Base-by-base conservation (phyloP, 2,888 invertebrate genomes). In the Caenorhabditis zanzibari region DNA sequence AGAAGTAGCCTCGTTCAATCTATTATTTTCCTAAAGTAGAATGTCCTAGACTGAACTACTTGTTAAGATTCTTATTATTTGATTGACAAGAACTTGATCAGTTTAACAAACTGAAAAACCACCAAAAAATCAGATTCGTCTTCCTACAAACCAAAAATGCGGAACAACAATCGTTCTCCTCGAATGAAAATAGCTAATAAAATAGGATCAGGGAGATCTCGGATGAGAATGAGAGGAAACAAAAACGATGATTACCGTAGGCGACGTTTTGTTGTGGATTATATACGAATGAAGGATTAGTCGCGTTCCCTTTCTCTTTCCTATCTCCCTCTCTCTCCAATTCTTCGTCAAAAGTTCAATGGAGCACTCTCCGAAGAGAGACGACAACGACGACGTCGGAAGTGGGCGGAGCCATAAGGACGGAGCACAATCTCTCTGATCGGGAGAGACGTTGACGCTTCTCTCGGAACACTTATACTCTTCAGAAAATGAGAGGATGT, bases 161-260 rank as follows among this genome's bases (percentile, higher is more conserved):
- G n/a, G 49, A 35, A 69, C 56, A 16, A 56, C 26, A 41, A 19
- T 24, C 14, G 64, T n/a, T 22, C 22, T 22, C 12, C 16, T 35
- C 22, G 16, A 68, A 19, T 47, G 54, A 41, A 64, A 58, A 75
- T 47, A 44, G n/a, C 49, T 56, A 47, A 72, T 32, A 69, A 41
- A 41, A 58, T 38, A 35, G 64, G 47, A 64, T 64, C 71, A 79
- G 14, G 35, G 44, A 71, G 79, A 79, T 76, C 66, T 35, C 5
- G 47, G 19, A 47, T 5, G 9, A 19, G 19, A 19, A n/a, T 5
- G 47, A 12, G 24, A 26, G 44, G 52, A 59, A 41, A 58, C 24
- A 58, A 73, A 66, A 63, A 71, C 58, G 35, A 80, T 66, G 81
- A 81, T 81, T 81, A 81, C 81, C 69, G 74, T 81, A 81, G 74